phyloP scores from a whole-genome alignment of 2,797 vertebrate species.

The Eutrigla gurnardus region DNA sequence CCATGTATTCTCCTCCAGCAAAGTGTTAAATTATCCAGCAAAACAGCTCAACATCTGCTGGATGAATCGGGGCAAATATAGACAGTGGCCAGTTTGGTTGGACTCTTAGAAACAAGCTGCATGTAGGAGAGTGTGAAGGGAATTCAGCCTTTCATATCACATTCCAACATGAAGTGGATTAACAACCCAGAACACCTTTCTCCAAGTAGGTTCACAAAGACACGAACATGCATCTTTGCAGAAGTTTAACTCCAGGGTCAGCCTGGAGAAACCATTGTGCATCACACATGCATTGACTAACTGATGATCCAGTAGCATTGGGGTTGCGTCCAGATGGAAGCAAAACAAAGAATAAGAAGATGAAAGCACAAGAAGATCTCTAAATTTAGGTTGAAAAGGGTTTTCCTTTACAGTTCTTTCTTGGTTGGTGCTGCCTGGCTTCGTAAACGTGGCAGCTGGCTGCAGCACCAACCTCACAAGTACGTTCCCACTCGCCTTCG shows the following conservation, averaged over 20 bases:
- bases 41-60: neutral
- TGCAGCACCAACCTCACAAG: constrained; percentile 41
- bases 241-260: constrained; percentile 2
- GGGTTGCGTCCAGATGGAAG: neutral
- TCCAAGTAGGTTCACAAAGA: neutral
- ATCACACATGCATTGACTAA: neutral
- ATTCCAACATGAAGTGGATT: no score
- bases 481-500: constrained; percentile 30
- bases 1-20: neutral
- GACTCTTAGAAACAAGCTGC: no score
- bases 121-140: no score
- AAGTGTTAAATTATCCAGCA: neutral
- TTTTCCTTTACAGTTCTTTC: constrained; percentile 1
- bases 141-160: no score
- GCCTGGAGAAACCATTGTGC: neutral
- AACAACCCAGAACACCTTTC: neutral
- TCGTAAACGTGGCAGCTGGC: constrained; percentile 10
- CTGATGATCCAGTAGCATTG: no score
- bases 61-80: neutral
- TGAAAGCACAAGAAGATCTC: constrained; percentile 1
- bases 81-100: neutral
- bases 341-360: neutral
- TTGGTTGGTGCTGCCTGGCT: neutral
- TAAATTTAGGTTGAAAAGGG: neutral
- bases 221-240: constrained; percentile 4